Evolutionary conservation across 2,888 invertebrate species (phyloP), one percentile per base, ranked within the genome.

Genomic region (Andrena hattorfiana): DNA sequence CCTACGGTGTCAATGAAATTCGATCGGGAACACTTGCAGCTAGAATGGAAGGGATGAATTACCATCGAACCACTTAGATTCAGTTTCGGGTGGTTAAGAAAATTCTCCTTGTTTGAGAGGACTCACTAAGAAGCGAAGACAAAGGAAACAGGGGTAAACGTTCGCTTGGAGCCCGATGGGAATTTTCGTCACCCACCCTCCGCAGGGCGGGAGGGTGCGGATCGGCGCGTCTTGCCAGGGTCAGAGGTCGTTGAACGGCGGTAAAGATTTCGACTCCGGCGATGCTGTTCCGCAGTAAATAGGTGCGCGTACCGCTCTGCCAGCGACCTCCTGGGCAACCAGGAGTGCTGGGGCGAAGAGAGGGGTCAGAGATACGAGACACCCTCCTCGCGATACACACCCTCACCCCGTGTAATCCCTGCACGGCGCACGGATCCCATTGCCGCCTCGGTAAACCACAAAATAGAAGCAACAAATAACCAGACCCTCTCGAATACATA

Each of bases 181-280:
- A 88, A 87, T 88, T 86, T 82, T 87, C 86, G 68, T 72, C 76
- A 68, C 66, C 68, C 54, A 56, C 56, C 63, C 6, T 30, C 8
- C 32, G 10, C 23, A 7, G 72, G 20, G 60, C 10, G 59, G 67
- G 71, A 60, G 77, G 72, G 76, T 62, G 74, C 32, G 79, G 77
- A 81, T 74, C 49, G 84, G 54, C 84, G 81, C 76, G 81, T 92
- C 93, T 93, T 90, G 92, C 93, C 93, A 93, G 92, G 93, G 92
- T 93, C 93, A 93, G 81, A 92, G 94, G 94, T 94, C 94, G 92
- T 92, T 94, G 94, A 93, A 94, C 93, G 93, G 93, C 92, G 92
- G 92, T 92, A 93, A 93, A 94, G 94, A 94, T 93, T 93, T 93
- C 87, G 82, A 84, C 86, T 87, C 82, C 66, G 79, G 67, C 84